Evolutionary conservation across 1,140 invertebrate species (phyloP), one percentile per base, ranked within the genome.

Genomic region (Antheraea mylitta): DNA sequence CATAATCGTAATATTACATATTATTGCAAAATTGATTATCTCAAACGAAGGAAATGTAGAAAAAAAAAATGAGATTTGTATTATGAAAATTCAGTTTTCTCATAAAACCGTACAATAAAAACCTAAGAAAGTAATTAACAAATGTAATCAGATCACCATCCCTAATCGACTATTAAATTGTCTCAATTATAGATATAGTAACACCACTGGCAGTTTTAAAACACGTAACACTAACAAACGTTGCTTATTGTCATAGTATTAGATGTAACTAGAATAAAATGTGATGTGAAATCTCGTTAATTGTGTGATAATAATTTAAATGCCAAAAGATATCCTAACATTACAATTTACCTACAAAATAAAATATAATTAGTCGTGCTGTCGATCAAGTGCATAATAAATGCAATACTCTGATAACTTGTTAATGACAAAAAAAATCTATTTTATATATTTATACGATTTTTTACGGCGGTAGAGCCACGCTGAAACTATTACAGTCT

Each of bases 321-420:
- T 42, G 3, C 0, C 22, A 7, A 42, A n/a, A 53, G 13, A 53
- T 1, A 6, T 0, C 45, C 11, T 60, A 67, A 66, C 18, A 13
- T 42, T 22, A 42, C 58, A 36, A 53, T 2, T 16, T 53, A 53
- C 16, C 16, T 13, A 53, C 45, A 53, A 10, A 53, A 53, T 13
- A 53, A 53, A 42, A 3, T 8, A 42, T 10, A 11, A 42, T 42
- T 42, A 11, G 0, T 53, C 45, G 45, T 53, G 45, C 9, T 53
- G 45, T 53, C 11, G 11, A 53, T 53, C 16, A 53, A 16, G 45
- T 58, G 45, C 36, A 69, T 73, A 70, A 74, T 82, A 82, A 82
- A 80, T 82, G 80, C 80, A 74, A 74, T 72, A 58, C 67, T 74
- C 67, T 64, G 69, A 78, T 38, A 76, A 80, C 81, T 82, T 80